Evolutionary conservation across 37 sponge, comb jelly and placozoan species (phyloP), one percentile per base, ranked within the genome.

Genomic region (Halichondria panicea): DNA sequence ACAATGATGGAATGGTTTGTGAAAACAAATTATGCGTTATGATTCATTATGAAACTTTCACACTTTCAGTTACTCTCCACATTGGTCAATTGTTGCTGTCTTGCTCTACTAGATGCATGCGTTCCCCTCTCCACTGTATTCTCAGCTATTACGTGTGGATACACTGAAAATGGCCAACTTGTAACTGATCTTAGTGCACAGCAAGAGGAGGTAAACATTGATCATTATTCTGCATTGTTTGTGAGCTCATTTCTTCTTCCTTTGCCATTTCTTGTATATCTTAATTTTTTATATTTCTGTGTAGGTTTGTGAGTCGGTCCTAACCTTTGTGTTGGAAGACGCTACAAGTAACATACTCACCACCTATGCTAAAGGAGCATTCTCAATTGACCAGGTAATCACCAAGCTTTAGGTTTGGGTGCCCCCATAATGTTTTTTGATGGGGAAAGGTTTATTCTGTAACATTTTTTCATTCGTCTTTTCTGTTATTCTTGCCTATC

Each of bases 61-160:
- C 37, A 28, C 28, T 12, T 66, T 12, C 70, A 91, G 87, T 32
- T 90, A 8, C 61, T 94, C 24, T 70, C 88, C 24, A 77, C 73
- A 18, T 44, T 94, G 60, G 46, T 64, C 40, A 78, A 87, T 50
- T 91, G 91, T 4, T 66, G 70, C 15, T 94, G 95, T 63, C 43
- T 90, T 42, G 88, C 95, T 21, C 67, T 94, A 48, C 31, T 94
- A 71, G 95, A 90, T 66, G 82, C 88, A 28, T 82, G 91, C 27
- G 21, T 94, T 21, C 85, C 91, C 37, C 76, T 94, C 78, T 67
- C 70, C 21, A 59, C 80, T 40, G 59, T 75, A 39, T 94, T 94
- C 70, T 64, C 79, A 65, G 88, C 85, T 38, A 66, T 90, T 28
- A 70, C 85, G 0, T 88, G 86, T 79, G 84, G 39, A 11, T 66